phyloP scores from a whole-genome alignment of 2,797 vertebrate genomes.

The Chaunax sp. region DNA sequence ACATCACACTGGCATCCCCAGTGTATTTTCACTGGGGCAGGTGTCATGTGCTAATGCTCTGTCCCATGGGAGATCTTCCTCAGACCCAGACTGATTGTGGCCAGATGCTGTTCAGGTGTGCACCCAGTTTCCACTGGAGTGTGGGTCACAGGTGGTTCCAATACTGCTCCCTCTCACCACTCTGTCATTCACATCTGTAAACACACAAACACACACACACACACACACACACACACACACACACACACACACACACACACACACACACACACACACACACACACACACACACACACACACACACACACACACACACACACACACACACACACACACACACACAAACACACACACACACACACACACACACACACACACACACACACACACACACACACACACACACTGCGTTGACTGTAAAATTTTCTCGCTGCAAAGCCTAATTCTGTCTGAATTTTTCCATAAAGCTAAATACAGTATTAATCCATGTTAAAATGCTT shows the following conservation, averaged over 20 bases:
- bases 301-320: constrained; percentile 7
- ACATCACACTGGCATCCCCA: constrained; percentile 61
- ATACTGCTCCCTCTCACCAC: constrained; percentile 37
- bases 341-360: no score
- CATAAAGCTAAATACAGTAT: constrained; percentile 1
- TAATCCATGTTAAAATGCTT: no score
- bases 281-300: no score
- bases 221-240: no score
- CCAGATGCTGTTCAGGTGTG: constrained; percentile 88
- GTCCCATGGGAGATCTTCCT: constrained; percentile 66
- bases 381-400: no score
- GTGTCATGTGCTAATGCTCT: constrained; percentile 76
- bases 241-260: no score
- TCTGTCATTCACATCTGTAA: constrained; percentile 34
- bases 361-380: no score
- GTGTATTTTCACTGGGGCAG: constrained; percentile 71
- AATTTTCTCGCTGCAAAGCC: no score
- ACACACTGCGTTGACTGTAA: no score
- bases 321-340: no score
- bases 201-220: constrained; percentile 16
- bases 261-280: no score
- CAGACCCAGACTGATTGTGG: constrained; percentile 65
- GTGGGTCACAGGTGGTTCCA: constrained; percentile 81
- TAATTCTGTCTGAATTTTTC: no score
- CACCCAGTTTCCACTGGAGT: constrained; percentile 68